Percentiles rank a stretch among this genome's conserved stretches.
Evolutionary conservation across 2,888 invertebrate genomes (phyloP).

Genomic region (Philonicus albiceps): DNA sequence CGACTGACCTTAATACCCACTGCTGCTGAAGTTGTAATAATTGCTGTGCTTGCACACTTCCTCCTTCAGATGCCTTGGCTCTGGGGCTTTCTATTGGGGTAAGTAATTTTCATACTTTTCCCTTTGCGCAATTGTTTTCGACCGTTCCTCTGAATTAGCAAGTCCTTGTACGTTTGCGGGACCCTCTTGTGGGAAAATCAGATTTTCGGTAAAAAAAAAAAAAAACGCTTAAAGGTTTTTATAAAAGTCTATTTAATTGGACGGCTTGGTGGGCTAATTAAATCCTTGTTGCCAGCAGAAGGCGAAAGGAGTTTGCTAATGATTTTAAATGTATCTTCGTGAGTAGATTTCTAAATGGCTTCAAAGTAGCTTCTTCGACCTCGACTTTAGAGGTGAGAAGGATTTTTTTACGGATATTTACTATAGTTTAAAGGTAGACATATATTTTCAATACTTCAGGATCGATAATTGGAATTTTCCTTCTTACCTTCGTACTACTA

Average conservation of each 20-base stretch:
- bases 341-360: background rate
- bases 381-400: background rate
- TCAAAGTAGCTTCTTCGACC: background rate
- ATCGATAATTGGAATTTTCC: background rate
- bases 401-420: background rate
- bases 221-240: background rate
- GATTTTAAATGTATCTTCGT: background rate
- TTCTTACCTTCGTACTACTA: too few species aligned
- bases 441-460: background rate
- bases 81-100: constrained; percentile 68
- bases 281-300: background rate
- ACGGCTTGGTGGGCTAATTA: background rate
- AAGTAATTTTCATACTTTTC: constrained; percentile 52
- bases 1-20: constrained; percentile 70
- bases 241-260: constrained; percentile 5
- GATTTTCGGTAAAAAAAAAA: background rate
- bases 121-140: constrained; percentile 9
- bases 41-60: constrained; percentile 66
- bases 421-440: background rate
- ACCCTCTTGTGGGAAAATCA: background rate
- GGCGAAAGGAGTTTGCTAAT: background rate
- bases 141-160: background rate
- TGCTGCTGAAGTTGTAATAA: constrained; percentile 66
- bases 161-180: background rate
- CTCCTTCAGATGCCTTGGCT: constrained; percentile 69